Conservation (phyloP, 2,113 vertebrate species). For the Monarcha castaneiventris region DNA sequence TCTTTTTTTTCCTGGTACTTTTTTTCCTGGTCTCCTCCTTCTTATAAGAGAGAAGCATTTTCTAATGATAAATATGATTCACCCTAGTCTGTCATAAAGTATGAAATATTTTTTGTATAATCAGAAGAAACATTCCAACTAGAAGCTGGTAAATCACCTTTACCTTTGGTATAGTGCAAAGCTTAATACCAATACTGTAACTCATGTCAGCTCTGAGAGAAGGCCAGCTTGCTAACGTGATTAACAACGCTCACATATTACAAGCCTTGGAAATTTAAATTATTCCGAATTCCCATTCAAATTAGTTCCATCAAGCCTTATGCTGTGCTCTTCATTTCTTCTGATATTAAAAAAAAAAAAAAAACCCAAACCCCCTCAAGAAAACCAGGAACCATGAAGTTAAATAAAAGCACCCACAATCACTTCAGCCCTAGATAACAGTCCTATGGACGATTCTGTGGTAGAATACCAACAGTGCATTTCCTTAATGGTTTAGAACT, state of each 20-base stretch:
- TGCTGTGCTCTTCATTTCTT: neutral
- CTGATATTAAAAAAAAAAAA: neutral
- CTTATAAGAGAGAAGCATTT: neutral
- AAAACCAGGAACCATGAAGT: neutral
- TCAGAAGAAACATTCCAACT: neutral
- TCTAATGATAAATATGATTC: neutral
- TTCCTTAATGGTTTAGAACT: neutral
- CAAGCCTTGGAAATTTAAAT: neutral
- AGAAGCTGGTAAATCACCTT: slow-evolving; percentile 24
- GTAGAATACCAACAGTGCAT: neutral
- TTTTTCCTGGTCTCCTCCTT: neutral
- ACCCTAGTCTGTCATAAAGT: neutral
- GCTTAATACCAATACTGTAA: slow-evolving; percentile 3
- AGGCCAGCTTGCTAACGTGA: neutral
- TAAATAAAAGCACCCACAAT: neutral
- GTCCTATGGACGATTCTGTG: accelerated
- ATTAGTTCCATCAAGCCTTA: neutral
- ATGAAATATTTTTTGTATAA: slow-evolving; percentile 1
- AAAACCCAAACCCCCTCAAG: accelerated
- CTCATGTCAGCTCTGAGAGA: neutral
- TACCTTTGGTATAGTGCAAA: neutral
- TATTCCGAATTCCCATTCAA: neutral
- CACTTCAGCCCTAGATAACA: neutral
- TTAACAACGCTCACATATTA: neutral
- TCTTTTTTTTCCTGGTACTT: neutral